These are phyloP conservation scores for Entomobrya multifasciata DNA, from an alignment of 2,888 invertebrate species.

Conservation along the genomic window DNA sequence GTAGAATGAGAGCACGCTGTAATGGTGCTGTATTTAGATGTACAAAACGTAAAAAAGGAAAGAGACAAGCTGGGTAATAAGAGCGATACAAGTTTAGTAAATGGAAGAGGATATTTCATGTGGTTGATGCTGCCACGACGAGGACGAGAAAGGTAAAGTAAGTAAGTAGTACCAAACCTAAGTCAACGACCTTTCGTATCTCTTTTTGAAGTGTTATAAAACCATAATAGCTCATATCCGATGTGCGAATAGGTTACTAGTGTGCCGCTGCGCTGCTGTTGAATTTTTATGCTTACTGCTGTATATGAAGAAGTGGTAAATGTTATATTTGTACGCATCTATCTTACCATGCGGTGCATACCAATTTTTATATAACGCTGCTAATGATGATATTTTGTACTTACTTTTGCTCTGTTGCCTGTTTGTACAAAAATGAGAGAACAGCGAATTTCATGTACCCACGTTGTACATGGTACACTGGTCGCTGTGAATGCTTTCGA, in stretches of 20 bases:
- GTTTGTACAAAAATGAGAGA: not conserved
- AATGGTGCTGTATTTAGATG: too few species aligned
- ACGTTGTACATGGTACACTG: not conserved
- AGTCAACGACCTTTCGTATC: conserved; percentile 72
- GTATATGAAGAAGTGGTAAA: not conserved
- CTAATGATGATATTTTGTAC: not conserved
- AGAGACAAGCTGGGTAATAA: conserved; percentile 23
- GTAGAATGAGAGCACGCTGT: conserved; percentile 2
- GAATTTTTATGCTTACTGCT: not conserved
- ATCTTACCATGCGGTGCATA: not conserved
- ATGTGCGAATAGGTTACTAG: conserved; percentile 63
- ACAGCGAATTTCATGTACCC: not conserved
- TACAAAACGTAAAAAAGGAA: conserved; percentile 29
- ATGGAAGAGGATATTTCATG: not conserved
- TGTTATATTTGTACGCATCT: not conserved
- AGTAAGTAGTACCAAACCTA: conserved; percentile 66
- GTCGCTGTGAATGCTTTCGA: not conserved
- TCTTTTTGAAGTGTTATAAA: conserved; percentile 69
- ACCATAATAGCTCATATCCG: conserved; percentile 68
- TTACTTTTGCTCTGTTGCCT: conserved; percentile 19
- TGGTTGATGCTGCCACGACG: not conserved
- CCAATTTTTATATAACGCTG: not conserved
- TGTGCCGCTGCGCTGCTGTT: too few species aligned
- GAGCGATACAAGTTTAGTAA: not conserved
- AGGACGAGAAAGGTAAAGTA: conserved; percentile 38